Evolutionary conservation across 2,797 vertebrate genomes (phyloP).

Genomic region (Ispidina lecontei): DNA sequence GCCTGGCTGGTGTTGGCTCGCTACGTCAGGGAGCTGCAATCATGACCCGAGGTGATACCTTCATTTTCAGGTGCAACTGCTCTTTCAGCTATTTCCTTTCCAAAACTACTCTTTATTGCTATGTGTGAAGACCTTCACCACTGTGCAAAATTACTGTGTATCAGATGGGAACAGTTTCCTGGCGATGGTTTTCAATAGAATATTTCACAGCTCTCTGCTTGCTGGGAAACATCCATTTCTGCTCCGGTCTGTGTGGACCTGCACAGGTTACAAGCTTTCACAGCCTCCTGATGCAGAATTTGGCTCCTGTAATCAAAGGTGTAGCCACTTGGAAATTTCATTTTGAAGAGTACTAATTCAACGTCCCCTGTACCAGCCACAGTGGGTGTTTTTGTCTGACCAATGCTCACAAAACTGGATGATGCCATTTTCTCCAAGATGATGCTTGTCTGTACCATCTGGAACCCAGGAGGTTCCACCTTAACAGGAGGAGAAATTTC

Average conservation of each 20-base stretch:
- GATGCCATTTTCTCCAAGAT: neutral
- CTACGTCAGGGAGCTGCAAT: neutral
- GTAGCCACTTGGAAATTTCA: neutral
- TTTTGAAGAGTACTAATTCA: neutral
- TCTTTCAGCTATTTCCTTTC: slow-evolving; percentile 28
- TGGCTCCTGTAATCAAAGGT: neutral
- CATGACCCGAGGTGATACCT: slow-evolving; percentile 15
- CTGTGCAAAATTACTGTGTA: neutral
- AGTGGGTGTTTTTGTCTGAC: neutral
- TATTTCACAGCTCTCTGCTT: slow-evolving; percentile 24
- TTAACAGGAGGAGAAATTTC: no score
- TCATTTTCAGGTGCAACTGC: slow-evolving; percentile 51
- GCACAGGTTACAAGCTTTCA: neutral
- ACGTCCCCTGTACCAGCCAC: neutral
- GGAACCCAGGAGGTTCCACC: no score
- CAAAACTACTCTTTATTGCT: neutral
- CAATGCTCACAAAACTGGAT: neutral
- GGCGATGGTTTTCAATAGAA: neutral
- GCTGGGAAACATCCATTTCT: slow-evolving; percentile 3
- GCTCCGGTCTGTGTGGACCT: neutral
- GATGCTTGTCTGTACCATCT: neutral
- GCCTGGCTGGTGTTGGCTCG: neutral
- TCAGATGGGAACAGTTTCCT: neutral
- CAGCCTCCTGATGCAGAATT: neutral
- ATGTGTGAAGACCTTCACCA: slow-evolving; percentile 32